Percentiles rank a stretch among this genome's conserved stretches.
Conservation (phyloP, 2,797 vertebrate genomes). For the Chromobotia macracanthus region DNA sequence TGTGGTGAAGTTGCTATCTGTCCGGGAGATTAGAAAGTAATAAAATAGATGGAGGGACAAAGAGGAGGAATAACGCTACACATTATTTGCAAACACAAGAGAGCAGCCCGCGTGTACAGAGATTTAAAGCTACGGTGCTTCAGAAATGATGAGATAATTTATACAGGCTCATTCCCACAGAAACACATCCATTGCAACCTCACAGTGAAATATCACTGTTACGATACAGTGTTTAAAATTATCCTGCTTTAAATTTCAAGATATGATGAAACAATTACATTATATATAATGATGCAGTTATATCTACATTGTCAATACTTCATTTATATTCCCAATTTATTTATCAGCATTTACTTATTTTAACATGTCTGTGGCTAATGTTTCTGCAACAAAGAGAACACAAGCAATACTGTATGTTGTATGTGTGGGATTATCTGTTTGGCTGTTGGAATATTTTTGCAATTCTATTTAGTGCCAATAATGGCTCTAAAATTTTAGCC, state of each 20-base stretch:
- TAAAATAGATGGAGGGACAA: constrained; percentile 76
- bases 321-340: too few species aligned
- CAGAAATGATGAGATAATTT: constrained; percentile 11
- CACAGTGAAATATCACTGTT: neutral
- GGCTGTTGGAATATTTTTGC: neutral
- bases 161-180: neutral
- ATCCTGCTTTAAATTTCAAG: neutral
- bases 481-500: neutral
- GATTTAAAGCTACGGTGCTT: neutral
- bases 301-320: too few species aligned
- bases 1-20: constrained; percentile 75
- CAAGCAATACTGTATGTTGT: too few species aligned
- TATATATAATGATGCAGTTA: too few species aligned
- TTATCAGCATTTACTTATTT: too few species aligned
- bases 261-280: neutral
- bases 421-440: too few species aligned
- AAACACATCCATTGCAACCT: neutral
- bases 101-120: constrained; percentile 19
- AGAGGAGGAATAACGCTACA: constrained; percentile 60
- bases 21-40: constrained; percentile 78
- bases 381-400: too few species aligned
- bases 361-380: too few species aligned
- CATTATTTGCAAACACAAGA: constrained; percentile 66
- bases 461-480: neutral
- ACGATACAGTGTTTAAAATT: neutral